Evolutionary conservation across 2,888 invertebrate species (phyloP), one percentile per base, ranked within the genome.

Genomic region (Eucera pruinosa): DNA sequence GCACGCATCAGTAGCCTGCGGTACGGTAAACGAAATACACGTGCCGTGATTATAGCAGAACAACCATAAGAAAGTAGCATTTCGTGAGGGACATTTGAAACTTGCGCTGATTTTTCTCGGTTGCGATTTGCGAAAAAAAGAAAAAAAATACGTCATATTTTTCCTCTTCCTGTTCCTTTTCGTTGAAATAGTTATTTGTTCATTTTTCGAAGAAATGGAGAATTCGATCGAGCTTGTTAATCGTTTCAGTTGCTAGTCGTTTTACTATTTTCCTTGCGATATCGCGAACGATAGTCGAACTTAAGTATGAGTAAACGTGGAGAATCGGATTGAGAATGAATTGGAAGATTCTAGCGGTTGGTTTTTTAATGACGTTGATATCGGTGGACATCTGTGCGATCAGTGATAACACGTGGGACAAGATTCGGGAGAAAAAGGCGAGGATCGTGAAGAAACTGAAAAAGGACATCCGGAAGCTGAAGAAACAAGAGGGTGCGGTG

Each of bases 401-500:
- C 6, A 50, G 52, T 18, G 62, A 80, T 33, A 50, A 11, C 11
- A 78, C 60, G 13, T 71, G 55, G 82, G 55, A 54, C 9, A 70
- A 61, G 23, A 23, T 69, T 23, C 83, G 67, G 15, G 69, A 77
- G 61, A 92, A 91, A 82, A 94, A 93, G 82, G 95, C 95, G 0
- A 93, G 94, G 33, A 93, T 96, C 75, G 94, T 96, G 18, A 95
- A 95, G 87, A 95, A 95, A 81, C 93, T 96, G 15, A 95, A 95
- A 84, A 95, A 95, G 85, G 94, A 97, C 83, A 93, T 96, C 81
- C 96, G 96, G 86, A 94, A 95, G 73, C 93, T 95, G 75, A 96
- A 95, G 89, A 95, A 95, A 90, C 94, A 95, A 83, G 97, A 97
- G 85, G 97, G 96, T 11, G 95, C 95, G 71, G 90, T 97, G 20